Evolutionary conservation across 2,797 vertebrate genomes (phyloP).

Genomic region (Huso huso): DNA sequence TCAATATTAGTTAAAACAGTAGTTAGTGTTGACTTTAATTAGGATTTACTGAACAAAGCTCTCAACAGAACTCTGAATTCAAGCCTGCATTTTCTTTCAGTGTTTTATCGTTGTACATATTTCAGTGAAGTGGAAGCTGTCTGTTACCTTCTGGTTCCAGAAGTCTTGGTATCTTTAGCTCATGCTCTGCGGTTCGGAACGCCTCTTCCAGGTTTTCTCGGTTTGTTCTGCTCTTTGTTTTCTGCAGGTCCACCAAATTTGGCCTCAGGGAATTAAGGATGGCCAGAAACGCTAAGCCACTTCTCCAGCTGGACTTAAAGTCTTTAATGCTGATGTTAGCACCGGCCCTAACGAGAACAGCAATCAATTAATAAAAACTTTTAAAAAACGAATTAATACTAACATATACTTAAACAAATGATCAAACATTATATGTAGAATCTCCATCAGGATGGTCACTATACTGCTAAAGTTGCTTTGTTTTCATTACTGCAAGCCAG

Average conservation of each 20-base stretch:
- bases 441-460: neutral
- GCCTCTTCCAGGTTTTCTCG: slow-evolving; percentile 85
- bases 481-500: too few species aligned
- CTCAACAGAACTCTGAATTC: too few species aligned
- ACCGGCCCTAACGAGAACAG: slow-evolving; percentile 41
- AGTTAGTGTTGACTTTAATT: too few species aligned
- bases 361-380: too few species aligned
- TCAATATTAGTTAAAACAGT: too few species aligned
- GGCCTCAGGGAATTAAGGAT: slow-evolving; percentile 76
- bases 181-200: slow-evolving; percentile 73
- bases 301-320: slow-evolving; percentile 88
- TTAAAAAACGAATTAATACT: neutral
- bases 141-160: slow-evolving; percentile 80
- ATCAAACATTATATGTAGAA: neutral
- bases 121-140: neutral
- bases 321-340: slow-evolving; percentile 70
- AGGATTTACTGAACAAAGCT: too few species aligned
- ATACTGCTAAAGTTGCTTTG: too few species aligned
- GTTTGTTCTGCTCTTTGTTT: slow-evolving; percentile 68
- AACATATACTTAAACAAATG: neutral
- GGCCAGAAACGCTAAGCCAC: slow-evolving; percentile 80
- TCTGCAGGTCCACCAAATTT: slow-evolving; percentile 73
- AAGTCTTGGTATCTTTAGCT: slow-evolving; percentile 77
- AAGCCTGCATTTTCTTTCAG: too few species aligned
- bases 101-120: too few species aligned